Evolutionary conservation across 2,113 vertebrate species (phyloP), one percentile per base, ranked within the genome.

Genomic region (Thalassoma bifasciatum): DNA sequence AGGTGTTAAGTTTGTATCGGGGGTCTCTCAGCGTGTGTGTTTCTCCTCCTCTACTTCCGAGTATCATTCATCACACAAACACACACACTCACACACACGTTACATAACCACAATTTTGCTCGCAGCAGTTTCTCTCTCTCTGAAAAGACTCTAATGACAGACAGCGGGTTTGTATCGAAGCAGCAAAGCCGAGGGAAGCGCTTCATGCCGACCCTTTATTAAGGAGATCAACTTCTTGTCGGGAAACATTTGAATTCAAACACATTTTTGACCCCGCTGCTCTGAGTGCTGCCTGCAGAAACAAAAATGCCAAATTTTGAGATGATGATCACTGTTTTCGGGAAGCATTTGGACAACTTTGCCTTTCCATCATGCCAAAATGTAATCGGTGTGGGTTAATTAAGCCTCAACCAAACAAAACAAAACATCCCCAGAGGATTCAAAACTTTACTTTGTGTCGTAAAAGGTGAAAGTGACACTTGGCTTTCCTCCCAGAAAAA

Each of bases 41-140:
- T n/a, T n/a, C n/a, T n/a, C n/a, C n/a, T 46, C n/a, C 53, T 67
- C 67, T n/a, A n/a, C n/a, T n/a, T n/a, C n/a, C n/a, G n/a, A n/a
- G n/a, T n/a, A n/a, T n/a, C n/a, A n/a, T n/a, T n/a, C n/a, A n/a
- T n/a, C 30, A 30, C 30, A 30, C 30, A 30, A 3, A 30, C 30
- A 30, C 30, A 30, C 30, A 30, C 30, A 30, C 30, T 83, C 71
- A 79, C 40, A 21, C 30, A 21, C 30, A 0, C 0, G 8, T 89
- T 85, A 81, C 67, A 85, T 91, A 80, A 89, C 78, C 66, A 69
- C 42, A 60, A 53, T 73, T 66, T 65, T 12, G 4, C 66, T 80
- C 30, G 6, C 30, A 59, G 24, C 70, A 62, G 75, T n/a, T n/a
- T n/a, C n/a, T 50, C 34, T 34, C 58, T 24, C 37, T 10, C 30